Evolutionary conservation across 2,113 vertebrate species (phyloP).

Genomic region (Morone chrysops): DNA sequence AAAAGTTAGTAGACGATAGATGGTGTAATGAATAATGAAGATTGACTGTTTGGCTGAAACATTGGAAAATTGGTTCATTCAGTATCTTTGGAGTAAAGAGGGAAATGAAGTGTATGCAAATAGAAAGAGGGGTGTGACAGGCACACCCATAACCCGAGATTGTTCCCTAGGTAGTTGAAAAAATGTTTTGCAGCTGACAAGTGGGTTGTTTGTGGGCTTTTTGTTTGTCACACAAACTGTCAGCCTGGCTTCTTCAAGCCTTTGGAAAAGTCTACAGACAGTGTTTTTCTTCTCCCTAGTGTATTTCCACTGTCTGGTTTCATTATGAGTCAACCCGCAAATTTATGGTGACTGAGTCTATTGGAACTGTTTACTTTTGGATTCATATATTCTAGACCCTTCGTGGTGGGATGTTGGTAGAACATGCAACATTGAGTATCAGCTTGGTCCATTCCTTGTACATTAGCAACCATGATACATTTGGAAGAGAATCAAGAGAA

Average conservation of each 20-base stretch:
- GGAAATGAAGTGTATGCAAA: conserved; percentile 25
- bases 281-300: conserved; percentile 38
- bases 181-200: conserved; percentile 63
- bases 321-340: conserved; percentile 22
- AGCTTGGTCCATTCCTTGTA: background rate
- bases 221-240: conserved; percentile 63
- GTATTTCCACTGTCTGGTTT: conserved; percentile 10
- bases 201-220: conserved; percentile 59
- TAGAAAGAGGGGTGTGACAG: conserved; percentile 33
- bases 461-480: background rate
- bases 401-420: background rate
- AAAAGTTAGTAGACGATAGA: conserved; percentile 5
- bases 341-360: conserved; percentile 10
- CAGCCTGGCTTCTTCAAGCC: conserved; percentile 35
- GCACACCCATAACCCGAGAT: conserved; percentile 44
- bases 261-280: conserved; percentile 33
- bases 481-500: background rate
- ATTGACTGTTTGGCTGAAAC: conserved; percentile 8
- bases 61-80: conserved; percentile 3
- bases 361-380: background rate
- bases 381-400: background rate
- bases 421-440: background rate
- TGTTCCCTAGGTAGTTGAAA: conserved; percentile 44
- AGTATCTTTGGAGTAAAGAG: background rate
- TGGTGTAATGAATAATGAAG: conserved; percentile 25